Evolutionary conservation across 2,113 vertebrate species (phyloP).

Genomic region (Columba livia): DNA sequence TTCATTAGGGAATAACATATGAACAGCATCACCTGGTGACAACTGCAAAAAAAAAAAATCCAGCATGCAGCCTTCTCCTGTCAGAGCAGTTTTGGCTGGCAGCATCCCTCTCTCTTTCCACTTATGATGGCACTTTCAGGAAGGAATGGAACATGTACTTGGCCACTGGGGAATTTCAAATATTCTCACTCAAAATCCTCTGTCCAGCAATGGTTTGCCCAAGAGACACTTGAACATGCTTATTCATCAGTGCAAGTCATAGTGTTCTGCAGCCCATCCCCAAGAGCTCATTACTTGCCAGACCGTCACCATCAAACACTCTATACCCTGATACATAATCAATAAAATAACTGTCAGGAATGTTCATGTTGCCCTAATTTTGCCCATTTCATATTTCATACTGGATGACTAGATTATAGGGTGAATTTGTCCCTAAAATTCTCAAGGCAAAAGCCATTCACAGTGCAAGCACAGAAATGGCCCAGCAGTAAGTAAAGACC

Average conservation of each 20-base stretch:
- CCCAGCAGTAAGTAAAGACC: not conserved
- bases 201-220: not conserved
- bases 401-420: not conserved
- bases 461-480: not conserved
- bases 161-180: not conserved
- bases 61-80: not conserved
- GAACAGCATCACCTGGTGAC: slow-evolving; percentile 43
- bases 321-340: not conserved
- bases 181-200: not conserved
- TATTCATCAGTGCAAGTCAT: not conserved
- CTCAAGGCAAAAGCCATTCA: not conserved
- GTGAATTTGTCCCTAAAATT: not conserved
- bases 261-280: not conserved
- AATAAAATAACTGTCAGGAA: not conserved
- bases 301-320: not conserved
- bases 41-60: not conserved
- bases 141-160: not conserved
- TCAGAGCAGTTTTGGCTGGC: not conserved
- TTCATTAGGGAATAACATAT: slow-evolving; percentile 27
- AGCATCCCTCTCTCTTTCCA: not conserved
- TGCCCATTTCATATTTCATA: not conserved
- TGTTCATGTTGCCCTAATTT: not conserved
- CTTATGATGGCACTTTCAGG: not conserved
- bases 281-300: not conserved
- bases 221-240: not conserved